These are phyloP conservation scores for Prochilodus magdalenae DNA, from an alignment of 2,113 vertebrate species.

Conservation along the genomic window DNA sequence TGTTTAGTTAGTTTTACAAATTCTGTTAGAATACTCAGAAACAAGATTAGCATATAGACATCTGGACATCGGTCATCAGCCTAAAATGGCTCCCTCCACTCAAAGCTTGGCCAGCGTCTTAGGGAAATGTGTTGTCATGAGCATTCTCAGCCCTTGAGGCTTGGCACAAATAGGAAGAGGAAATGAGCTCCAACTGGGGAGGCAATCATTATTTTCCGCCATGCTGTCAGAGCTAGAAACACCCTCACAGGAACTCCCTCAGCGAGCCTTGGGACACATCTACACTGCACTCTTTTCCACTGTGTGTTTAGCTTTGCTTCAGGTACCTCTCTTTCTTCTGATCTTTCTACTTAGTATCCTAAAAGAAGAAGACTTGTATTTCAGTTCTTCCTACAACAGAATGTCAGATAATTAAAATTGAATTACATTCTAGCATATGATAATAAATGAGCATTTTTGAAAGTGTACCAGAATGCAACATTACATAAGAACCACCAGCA, in stretches of 20 bases:
- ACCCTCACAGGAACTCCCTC: slow-evolving; percentile 17
- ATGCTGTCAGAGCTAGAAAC: slow-evolving; percentile 28
- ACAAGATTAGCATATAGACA: not conserved
- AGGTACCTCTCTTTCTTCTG: not conserved
- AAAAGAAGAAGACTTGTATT: not conserved
- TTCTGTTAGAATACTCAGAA: not conserved
- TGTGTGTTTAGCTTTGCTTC: not conserved
- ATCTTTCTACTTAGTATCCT: not conserved
- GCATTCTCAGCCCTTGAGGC: slow-evolving; percentile 8
- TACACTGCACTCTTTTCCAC: not conserved
- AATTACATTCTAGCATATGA: not conserved
- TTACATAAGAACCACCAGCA: slow-evolving; percentile 37
- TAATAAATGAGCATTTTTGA: not conserved
- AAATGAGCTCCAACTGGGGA: slow-evolving; percentile 24
- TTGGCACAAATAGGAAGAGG: slow-evolving; percentile 23
- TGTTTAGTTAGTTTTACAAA: not conserved
- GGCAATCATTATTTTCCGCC: slow-evolving; percentile 32
- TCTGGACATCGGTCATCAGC: not conserved
- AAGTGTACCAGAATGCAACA: not conserved
- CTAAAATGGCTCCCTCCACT: not conserved
- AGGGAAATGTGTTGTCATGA: not conserved
- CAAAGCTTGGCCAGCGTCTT: slow-evolving; percentile 4
- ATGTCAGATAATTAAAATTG: not conserved
- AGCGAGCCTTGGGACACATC: slow-evolving; percentile 12
- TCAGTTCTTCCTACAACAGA: not conserved